A percentile compares a stretch with the other conserved stretches of the same genome.
Evolutionary conservation across 2,888 invertebrate genomes (phyloP).

Genomic region (Allolobophora icterica): DNA sequence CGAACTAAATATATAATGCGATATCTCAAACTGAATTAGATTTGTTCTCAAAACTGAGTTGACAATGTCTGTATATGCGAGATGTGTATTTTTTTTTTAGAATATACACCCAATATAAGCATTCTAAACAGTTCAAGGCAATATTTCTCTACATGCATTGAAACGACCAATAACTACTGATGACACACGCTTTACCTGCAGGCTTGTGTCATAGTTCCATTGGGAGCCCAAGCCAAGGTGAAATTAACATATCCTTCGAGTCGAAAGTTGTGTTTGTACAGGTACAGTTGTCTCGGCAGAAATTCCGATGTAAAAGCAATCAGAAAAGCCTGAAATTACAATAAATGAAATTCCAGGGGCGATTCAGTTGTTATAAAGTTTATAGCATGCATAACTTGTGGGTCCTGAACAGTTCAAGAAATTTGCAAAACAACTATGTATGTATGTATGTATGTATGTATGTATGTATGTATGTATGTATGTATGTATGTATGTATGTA

Average conservation of each 20-base stretch:
- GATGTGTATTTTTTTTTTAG: neutral
- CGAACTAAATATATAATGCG: too few relatives aligned
- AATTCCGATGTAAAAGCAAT: constrained; percentile 72
- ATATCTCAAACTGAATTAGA: too few relatives aligned
- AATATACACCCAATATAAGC: neutral
- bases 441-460: too few relatives aligned
- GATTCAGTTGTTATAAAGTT: neutral
- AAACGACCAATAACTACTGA: neutral
- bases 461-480: too few relatives aligned
- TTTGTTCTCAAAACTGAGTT: too few relatives aligned
- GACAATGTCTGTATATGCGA: neutral
- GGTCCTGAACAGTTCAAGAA: neutral
- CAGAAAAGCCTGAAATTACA: constrained; percentile 68
- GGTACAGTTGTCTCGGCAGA: constrained; percentile 69
- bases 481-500: too few relatives aligned
- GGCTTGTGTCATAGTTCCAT: constrained; percentile 64
- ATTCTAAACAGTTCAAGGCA: neutral
- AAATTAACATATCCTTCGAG: constrained; percentile 69
- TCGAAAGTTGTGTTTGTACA: constrained; percentile 68
- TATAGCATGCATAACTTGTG: neutral
- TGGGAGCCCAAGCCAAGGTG: constrained; percentile 68
- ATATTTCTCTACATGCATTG: neutral
- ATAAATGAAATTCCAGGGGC: neutral
- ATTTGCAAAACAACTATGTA: neutral
- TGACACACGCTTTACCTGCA: constrained; percentile 60